These are phyloP conservation scores for Lochmaea crataegi DNA, from an alignment of 2,888 invertebrate species.

Conservation along the genomic window DNA sequence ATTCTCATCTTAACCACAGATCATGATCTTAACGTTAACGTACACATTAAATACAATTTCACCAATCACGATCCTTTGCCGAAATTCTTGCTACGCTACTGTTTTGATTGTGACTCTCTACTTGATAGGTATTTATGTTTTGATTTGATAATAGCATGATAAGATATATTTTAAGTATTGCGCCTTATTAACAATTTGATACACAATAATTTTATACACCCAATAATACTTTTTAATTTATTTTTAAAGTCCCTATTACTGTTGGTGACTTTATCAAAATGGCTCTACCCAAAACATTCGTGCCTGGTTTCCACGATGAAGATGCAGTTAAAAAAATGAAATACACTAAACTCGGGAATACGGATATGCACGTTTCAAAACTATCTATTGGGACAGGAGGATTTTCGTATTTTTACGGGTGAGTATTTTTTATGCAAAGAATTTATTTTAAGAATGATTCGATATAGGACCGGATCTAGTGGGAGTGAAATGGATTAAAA, in stretches of 20 bases:
- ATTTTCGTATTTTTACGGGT: constrained; percentile 81
- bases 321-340: constrained; percentile 74
- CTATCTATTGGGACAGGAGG: constrained; percentile 82
- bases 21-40: no score
- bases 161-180: not conserved
- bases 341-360: constrained; percentile 79
- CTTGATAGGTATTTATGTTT: not conserved
- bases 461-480: not conserved
- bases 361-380: constrained; percentile 78
- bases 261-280: constrained; percentile 20
- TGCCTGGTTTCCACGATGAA: constrained; percentile 74
- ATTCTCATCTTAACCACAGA: no score
- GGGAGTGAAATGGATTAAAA: no score
- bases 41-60: no score
- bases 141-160: not conserved
- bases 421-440: constrained; percentile 50
- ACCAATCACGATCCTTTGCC: no score
- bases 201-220: no score
- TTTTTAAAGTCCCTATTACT: not conserved
- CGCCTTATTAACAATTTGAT: not conserved
- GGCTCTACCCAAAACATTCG: constrained; percentile 71
- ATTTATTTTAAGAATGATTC: not conserved
- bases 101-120: not conserved
- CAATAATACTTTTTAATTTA: not conserved
- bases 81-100: not conserved